Evolutionary conservation across 2,888 invertebrate species (phyloP), one percentile per base, ranked within the genome.

Genomic region (Galeopsomyia nigrocyanea): DNA sequence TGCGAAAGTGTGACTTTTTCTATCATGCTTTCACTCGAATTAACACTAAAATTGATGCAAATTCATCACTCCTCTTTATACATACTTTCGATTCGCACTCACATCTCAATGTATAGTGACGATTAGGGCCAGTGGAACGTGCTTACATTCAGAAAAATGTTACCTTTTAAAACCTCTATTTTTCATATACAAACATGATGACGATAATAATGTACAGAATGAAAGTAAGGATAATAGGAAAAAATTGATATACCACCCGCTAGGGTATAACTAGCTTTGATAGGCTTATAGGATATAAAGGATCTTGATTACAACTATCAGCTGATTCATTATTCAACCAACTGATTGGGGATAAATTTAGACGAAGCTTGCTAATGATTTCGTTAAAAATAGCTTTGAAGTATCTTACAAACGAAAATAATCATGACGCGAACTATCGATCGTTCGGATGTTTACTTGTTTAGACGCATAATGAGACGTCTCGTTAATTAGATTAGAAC

Each of bases 61-160:
- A 10, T 10, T 13, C 39, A 39, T 10, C 1, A 10, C 13, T 31
- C 31, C 3, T 46, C 55, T 65, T 65, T 55, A 39, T 65, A 26
- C 63, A 63, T 13, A 2, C 26, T 16, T 39, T 39, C 39, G 39
- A 22, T 10, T 26, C 50, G 19, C 19, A 10, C 0, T 17, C 13
- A 3, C 26, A 26, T 26, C 13, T 14, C 10, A 31, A 26, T 26
- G 26, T 13, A 17, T 67, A 7, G 0, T 5, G 14, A 61, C 21
- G 21, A 61, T 68, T 68, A 68, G 26, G 61, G 68, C 39, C 61
- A 68, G 68, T 61, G 26, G 61, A 53, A 46, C 55, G 13, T 53
- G 26, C 26, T 26, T 10, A 7, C 51, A 17, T 19, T 55, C 22
- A 49, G 46, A 68, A 68, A 5, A 7, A 5, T 31, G 31, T 31